These are phyloP conservation scores for Tapera naevia DNA, from an alignment of 2,797 vertebrate species.

Conservation along the genomic window DNA sequence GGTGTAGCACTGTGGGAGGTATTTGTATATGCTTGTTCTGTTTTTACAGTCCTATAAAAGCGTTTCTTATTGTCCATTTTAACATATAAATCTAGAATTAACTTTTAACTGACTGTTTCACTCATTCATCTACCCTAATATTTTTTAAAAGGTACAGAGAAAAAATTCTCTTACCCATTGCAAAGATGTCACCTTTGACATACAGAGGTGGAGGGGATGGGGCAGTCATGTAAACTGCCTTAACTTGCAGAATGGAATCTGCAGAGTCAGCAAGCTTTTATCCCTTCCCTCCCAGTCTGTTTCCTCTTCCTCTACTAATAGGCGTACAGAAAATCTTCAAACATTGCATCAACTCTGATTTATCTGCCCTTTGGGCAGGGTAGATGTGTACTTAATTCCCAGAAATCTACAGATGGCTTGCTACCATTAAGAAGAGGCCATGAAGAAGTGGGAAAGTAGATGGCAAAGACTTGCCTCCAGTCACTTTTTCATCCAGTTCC, in stretches of 20 bases:
- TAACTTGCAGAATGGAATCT: constrained; percentile 1
- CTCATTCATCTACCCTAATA: neutral
- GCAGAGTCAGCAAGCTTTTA: constrained; percentile 3
- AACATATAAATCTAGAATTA: neutral
- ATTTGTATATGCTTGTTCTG: neutral
- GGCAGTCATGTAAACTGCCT: neutral
- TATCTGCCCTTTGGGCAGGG: neutral
- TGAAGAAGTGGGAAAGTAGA: neutral
- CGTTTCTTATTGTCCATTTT: neutral
- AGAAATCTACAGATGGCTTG: neutral
- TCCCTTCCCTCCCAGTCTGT: neutral
- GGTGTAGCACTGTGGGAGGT: neutral
- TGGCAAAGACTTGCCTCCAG: constrained; percentile 2
- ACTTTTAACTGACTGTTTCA: neutral
- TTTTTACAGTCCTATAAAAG: neutral
- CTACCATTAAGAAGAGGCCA: neutral
- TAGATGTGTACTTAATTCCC: neutral
- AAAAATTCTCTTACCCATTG: neutral
- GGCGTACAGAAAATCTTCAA: neutral
- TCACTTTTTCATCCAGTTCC: constrained; percentile 49
- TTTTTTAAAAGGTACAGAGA: neutral
- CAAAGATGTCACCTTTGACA: constrained; percentile 28
- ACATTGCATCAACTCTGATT: constrained; percentile 18
- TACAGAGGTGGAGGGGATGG: neutral
- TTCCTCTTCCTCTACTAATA: neutral